A percentile compares a stretch with the other conserved stretches of the same genome.
These are phyloP conservation scores for zebrafish (Danio rerio) DNA, from an alignment of 2,113 vertebrate species.

Conservation along the genomic window GRCz12tu NC_133182.1:29922001-29922500, in stretches of 20 bases:
- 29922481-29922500: neutral
- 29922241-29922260: neutral
- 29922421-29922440: neutral
- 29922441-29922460: neutral
- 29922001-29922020: slow-evolving; percentile 99
- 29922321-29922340: neutral
- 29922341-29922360: slow-evolving; percentile 2
- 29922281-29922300: slow-evolving; percentile 4
- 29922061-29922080: slow-evolving; percentile 99
- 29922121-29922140: neutral
- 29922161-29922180: neutral
- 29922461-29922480: slow-evolving; percentile 17
- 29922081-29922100: slow-evolving; percentile 93
- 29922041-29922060: slow-evolving; percentile 96
- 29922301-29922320: neutral
- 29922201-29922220: neutral
- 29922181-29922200: neutral
- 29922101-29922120: slow-evolving; percentile 88
- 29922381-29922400: slow-evolving; percentile 17
- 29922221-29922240: neutral
- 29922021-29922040: slow-evolving; percentile 95
- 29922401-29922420: neutral
- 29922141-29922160: neutral
- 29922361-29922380: slow-evolving; percentile 10
- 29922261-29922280: slow-evolving; percentile 10